Evolutionary conservation across 2,797 vertebrate species (phyloP), one percentile per base, ranked within the genome.

Genomic region (Numenius phaeopus): DNA sequence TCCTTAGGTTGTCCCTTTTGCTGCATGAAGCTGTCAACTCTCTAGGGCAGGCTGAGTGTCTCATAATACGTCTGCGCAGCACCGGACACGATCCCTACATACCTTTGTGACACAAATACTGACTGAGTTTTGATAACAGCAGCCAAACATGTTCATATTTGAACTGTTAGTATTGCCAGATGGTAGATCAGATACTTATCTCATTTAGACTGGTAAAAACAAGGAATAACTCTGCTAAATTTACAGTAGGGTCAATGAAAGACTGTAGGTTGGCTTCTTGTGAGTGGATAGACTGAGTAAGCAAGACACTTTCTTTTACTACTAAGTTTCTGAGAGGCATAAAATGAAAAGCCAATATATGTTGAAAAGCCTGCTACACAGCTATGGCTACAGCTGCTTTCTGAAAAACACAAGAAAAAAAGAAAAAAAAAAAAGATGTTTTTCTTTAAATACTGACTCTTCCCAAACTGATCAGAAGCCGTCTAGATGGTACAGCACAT

Each of bases 391-490:
- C 19, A 71, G 44, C 24, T 71, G 39, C 5, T 77, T 73, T 81
- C 24, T 71, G 55, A 91, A 92, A 34, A 55, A 11, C 52, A 55
- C 7, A 59, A 83, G 18, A 59, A 81, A 67, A 73, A 62, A 10
- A 11, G 9, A 21, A 37, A 27, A 47, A 34, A 76, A 42, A 50
- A 24, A 49, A 2, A 64, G 0, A 1, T 5, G 0, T 19, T 80
- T 57, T 72, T 62, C 19, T 54, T 79, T 58, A 84, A 69, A 44
- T 73, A 23, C 44, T 44, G 44, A 24, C 23, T 90, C 11, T 46
- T 57, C 66, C 30, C 52, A 67, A 80, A 64, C 47, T 78, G 26
- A 58, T 79, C n/a, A 54, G 50, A 77, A 91, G 65, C 10, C 20
- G 80, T 52, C 42, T 75, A 46, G 37, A 46, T 65, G 39, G 58